phyloP scores from a whole-genome alignment of 2,797 vertebrate species.

The Argyrosomus regius region DNA sequence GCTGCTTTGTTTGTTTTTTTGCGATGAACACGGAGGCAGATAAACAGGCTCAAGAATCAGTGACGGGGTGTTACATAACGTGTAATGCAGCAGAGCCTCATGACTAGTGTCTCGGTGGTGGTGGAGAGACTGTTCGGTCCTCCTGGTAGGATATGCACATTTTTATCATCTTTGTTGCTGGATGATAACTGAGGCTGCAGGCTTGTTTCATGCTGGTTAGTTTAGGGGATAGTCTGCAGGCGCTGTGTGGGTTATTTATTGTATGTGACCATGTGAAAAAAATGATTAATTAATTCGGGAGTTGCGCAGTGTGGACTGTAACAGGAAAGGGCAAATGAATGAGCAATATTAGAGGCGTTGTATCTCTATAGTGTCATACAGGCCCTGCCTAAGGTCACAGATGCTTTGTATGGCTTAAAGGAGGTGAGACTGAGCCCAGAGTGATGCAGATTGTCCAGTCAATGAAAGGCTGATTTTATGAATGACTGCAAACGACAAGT shows the following conservation, averaged over 20 bases:
- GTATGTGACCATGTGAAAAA: constrained; percentile 5
- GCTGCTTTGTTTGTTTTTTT: background rate
- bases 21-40: constrained; percentile 42
- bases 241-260: background rate
- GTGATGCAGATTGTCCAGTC: constrained; percentile 50
- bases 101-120: constrained; percentile 69
- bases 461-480: constrained; percentile 68
- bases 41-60: constrained; percentile 77
- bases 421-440: constrained; percentile 25
- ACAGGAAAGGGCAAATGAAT: constrained; percentile 55
- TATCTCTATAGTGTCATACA: constrained; percentile 40
- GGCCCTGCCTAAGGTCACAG: constrained; percentile 62
- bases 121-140: constrained; percentile 68
- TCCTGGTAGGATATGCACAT: constrained; percentile 62
- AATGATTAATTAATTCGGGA: constrained; percentile 36
- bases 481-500: constrained; percentile 65
- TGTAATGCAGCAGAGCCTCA: constrained; percentile 81
- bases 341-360: constrained; percentile 53
- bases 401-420: background rate
- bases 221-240: background rate
- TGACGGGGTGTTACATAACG: constrained; percentile 83
- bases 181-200: constrained; percentile 9
- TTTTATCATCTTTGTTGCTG: constrained; percentile 43
- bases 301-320: constrained; percentile 65
- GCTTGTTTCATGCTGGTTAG: background rate